A percentile compares a stretch with the other conserved stretches of the same genome.
Conservation (phyloP, 2,888 invertebrate species). For the Didymodactylos carnosus region DNA sequence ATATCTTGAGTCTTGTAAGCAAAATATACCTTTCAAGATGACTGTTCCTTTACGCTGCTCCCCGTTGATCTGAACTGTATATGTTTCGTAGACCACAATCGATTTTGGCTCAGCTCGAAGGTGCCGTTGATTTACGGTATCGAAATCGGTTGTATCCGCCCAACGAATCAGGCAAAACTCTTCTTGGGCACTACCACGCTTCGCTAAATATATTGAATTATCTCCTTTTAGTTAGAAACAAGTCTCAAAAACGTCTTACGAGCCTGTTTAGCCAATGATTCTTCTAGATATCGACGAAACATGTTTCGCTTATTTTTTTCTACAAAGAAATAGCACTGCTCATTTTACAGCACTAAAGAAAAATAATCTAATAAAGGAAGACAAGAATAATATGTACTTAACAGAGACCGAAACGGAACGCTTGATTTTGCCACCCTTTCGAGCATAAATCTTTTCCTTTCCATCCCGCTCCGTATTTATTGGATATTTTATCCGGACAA, state of each 20-base stretch:
- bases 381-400: no score
- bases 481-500: no score
- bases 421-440: no score
- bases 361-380: no score
- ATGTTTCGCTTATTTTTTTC: not conserved
- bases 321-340: not conserved
- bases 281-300: not conserved
- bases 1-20: not conserved
- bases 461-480: no score
- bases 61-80: not conserved
- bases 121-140: not conserved
- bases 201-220: not conserved
- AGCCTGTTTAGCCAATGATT: not conserved
- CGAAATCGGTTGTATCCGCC: not conserved
- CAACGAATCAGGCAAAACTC: not conserved
- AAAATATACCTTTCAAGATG: not conserved
- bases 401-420: no score
- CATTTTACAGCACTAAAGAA: no score
- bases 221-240: not conserved
- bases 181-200: not conserved
- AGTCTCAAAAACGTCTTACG: not conserved
- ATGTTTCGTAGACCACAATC: not conserved
- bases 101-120: not conserved
- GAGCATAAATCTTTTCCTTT: no score
- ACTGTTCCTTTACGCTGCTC: not conserved